phyloP scores from a whole-genome alignment of 2,888 invertebrate species.

The Cyrtodaria siliqua region DNA sequence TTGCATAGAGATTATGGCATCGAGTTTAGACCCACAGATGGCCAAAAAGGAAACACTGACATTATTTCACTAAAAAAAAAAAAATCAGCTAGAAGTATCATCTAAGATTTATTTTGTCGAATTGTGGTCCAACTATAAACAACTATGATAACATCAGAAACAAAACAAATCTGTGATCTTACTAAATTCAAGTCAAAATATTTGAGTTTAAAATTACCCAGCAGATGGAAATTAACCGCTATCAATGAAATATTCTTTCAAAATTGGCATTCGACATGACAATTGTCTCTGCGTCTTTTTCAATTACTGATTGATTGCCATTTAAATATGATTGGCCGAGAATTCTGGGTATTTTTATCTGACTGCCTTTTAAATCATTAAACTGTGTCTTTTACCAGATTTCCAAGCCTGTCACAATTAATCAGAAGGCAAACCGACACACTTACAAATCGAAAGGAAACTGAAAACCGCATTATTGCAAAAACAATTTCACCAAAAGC shows the following conservation, averaged over 20 bases:
- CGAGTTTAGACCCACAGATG: too few relatives aligned
- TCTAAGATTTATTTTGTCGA: too few relatives aligned
- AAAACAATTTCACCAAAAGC: constrained; percentile 55
- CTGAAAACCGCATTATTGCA: constrained; percentile 50
- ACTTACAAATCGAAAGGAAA: constrained; percentile 56
- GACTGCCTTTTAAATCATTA: constrained; percentile 27
- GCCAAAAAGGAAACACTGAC: too few relatives aligned
- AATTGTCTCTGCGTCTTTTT: constrained; percentile 30
- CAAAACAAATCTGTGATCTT: too few relatives aligned
- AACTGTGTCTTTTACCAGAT: constrained; percentile 53
- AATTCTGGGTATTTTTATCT: constrained; percentile 27
- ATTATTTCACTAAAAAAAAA: too few relatives aligned
- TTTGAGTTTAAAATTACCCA: constrained; percentile 48
- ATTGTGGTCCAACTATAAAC: too few relatives aligned
- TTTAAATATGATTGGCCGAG: constrained; percentile 56
- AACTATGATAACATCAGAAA: too few relatives aligned
- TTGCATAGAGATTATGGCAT: too few relatives aligned
- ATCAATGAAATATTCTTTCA: constrained; percentile 37
- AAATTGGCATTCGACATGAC: constrained; percentile 50
- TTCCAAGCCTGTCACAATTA: constrained; percentile 62
- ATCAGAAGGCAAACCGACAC: constrained; percentile 53
- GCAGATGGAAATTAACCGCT: constrained; percentile 54
- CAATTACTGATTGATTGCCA: constrained; percentile 32
- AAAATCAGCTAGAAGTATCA: too few relatives aligned
- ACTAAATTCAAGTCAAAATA: constrained; percentile 37